Percentiles rank a stretch among this genome's conserved stretches.
These are phyloP conservation scores for Polypedilum pembai DNA, from an alignment of 1,140 invertebrate genomes.

Conservation along the genomic window DNA sequence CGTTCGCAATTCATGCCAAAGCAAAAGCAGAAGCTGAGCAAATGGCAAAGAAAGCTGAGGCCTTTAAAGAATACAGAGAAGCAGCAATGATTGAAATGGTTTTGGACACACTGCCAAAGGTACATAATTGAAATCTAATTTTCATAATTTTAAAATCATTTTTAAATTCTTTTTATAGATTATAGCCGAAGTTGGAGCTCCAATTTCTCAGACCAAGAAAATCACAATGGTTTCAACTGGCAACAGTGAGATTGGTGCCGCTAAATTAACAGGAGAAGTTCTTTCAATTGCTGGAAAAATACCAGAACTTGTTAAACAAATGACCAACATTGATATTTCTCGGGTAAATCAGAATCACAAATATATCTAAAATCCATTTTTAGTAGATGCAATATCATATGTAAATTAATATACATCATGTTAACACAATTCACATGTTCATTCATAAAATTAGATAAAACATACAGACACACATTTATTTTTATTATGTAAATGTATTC, in stretches of 20 bases:
- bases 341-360: conserved; percentile 55
- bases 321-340: conserved; percentile 88
- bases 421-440: too few relatives aligned
- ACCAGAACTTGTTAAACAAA: conserved; percentile 77
- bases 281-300: conserved; percentile 85
- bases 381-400: too few relatives aligned
- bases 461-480: too few relatives aligned
- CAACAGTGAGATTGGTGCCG: conserved; percentile 82
- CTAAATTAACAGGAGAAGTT: conserved; percentile 89
- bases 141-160: not conserved
- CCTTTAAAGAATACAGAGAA: conserved; percentile 91
- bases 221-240: conserved; percentile 92
- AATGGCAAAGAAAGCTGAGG: conserved; percentile 94
- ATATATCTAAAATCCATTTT: conserved; percentile 39
- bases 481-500: too few relatives aligned
- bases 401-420: too few relatives aligned
- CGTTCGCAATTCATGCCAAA: conserved; percentile 86
- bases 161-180: conserved; percentile 52
- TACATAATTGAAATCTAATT: conserved; percentile 43
- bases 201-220: conserved; percentile 85
- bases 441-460: too few relatives aligned
- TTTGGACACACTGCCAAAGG: conserved; percentile 90
- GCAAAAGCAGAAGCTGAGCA: conserved; percentile 93
- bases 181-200: conserved; percentile 91
- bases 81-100: conserved; percentile 98